Conservation (phyloP, 2,797 vertebrate genomes). For the Atherinosoma microstoma region DNA sequence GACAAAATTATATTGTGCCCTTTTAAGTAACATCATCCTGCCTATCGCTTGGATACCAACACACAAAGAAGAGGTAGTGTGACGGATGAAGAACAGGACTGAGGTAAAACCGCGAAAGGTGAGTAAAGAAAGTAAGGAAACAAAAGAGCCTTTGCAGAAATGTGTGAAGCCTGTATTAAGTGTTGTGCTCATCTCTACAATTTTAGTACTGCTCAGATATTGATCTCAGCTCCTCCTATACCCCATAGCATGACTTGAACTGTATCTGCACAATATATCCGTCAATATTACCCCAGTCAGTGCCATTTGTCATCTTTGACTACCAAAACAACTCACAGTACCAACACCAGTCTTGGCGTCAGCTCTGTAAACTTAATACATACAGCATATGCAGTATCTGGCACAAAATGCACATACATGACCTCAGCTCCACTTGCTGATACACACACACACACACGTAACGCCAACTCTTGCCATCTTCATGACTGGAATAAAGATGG, state of each 20-base stretch:
- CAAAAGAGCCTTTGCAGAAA: conserved; percentile 14
- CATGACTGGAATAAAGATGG: conserved; percentile 14
- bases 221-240: conserved; percentile 49
- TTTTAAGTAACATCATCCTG: conserved; percentile 41
- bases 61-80: conserved; percentile 1
- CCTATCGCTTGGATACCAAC: conserved; percentile 33
- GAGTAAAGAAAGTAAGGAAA: conserved; percentile 31
- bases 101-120: conserved; percentile 4
- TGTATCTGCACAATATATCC: conserved; percentile 26
- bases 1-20: not conserved
- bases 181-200: conserved; percentile 8
- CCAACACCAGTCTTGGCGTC: conserved; percentile 5
- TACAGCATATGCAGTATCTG: conserved; percentile 18
- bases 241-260: conserved; percentile 43
- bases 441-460: conserved; percentile 10
- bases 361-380: conserved; percentile 6
- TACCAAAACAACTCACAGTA: conserved; percentile 46
- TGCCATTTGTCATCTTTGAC: conserved; percentile 54
- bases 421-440: conserved; percentile 1
- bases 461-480: conserved; percentile 20
- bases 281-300: conserved; percentile 20
- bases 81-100: not conserved
- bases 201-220: conserved; percentile 39
- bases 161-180: conserved; percentile 30
- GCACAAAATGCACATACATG: conserved; percentile 25